Conservation (phyloP, 2,888 invertebrate genomes). For the Lasioglossum villosulum region DNA sequence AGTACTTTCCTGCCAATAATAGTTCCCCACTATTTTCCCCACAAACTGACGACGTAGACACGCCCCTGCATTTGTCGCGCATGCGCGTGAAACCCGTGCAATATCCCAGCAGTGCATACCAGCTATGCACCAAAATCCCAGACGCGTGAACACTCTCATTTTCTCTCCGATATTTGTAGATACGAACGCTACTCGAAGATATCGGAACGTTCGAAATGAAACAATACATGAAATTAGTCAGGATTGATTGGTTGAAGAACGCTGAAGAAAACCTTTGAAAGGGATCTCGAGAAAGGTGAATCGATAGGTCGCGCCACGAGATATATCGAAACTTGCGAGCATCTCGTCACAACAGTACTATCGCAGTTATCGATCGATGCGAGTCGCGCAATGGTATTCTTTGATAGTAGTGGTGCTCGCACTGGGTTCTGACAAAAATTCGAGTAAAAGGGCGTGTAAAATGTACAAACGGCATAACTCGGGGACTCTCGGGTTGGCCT, state of each 20-base stretch:
- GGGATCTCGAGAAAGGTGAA: neutral
- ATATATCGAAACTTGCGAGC: slow-evolving; percentile 44
- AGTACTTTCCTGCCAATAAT: too few species aligned
- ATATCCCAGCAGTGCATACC: too few species aligned
- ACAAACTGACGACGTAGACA: too few species aligned
- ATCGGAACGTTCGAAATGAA: neutral
- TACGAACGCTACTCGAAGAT: neutral
- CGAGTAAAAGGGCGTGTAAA: slow-evolving; percentile 70
- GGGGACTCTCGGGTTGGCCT: slow-evolving; percentile 66
- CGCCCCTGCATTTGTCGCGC: too few species aligned
- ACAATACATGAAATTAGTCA: neutral
- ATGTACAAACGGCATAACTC: slow-evolving; percentile 69
- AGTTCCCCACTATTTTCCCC: too few species aligned
- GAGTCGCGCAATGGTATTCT: slow-evolving; percentile 69
- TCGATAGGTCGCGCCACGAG: slow-evolving; percentile 18
- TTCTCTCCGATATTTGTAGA: neutral
- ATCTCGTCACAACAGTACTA: slow-evolving; percentile 37
- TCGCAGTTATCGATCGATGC: slow-evolving; percentile 66
- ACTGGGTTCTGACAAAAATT: slow-evolving; percentile 57
- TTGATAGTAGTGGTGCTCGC: slow-evolving; percentile 65
- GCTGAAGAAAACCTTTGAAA: neutral
- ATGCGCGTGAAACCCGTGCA: too few species aligned
- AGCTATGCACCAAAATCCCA: too few species aligned
- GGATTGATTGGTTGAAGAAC: neutral
- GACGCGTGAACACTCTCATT: too few species aligned